Evolutionary conservation across 2,113 vertebrate species (phyloP).

Genomic region (Rallus limicola): DNA sequence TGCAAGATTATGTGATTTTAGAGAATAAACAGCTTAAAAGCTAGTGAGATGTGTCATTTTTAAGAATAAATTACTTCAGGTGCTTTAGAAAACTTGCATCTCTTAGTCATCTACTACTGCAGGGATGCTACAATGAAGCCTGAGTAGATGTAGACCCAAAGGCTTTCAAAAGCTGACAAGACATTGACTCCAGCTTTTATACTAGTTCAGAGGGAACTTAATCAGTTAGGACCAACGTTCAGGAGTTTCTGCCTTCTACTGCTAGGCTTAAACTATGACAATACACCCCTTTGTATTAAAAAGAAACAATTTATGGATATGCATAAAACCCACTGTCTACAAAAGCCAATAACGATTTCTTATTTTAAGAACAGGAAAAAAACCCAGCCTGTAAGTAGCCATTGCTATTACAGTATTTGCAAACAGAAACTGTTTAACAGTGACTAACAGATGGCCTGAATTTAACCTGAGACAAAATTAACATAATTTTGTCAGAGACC

Average conservation of each 20-base stretch:
- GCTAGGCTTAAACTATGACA: background rate
- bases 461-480: background rate
- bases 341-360: background rate
- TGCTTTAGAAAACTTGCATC: background rate
- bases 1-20: background rate
- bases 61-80: background rate
- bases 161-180: background rate
- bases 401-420: background rate
- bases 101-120: background rate
- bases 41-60: background rate
- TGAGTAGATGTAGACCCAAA: background rate
- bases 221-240: background rate
- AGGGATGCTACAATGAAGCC: background rate
- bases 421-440: background rate
- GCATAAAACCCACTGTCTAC: background rate
- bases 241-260: background rate
- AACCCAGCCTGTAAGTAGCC: background rate
- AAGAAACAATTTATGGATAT: background rate
- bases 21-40: background rate
- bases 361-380: background rate
- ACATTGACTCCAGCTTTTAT: background rate
- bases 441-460: background rate
- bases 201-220: background rate
- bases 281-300: background rate
- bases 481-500: background rate